These are phyloP conservation scores for Perdita meconis DNA, from an alignment of 2,888 invertebrate genomes.

Conservation along the genomic window DNA sequence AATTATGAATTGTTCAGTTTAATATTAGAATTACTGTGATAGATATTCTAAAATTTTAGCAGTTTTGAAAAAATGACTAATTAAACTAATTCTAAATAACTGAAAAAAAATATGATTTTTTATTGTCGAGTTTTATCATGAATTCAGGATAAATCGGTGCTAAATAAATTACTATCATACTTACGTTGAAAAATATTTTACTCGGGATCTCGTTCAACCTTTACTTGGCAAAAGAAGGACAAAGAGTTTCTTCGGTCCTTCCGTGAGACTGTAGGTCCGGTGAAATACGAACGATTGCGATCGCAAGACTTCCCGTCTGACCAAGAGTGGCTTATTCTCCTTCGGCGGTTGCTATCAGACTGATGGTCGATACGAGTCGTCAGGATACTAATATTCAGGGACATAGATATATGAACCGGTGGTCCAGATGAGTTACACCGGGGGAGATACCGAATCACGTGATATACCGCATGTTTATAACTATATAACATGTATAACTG, in stretches of 20 bases:
- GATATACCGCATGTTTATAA: constrained; percentile 65
- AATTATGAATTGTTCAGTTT: too few species aligned
- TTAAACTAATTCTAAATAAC: too few species aligned
- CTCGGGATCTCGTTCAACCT: not conserved
- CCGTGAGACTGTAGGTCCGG: not conserved
- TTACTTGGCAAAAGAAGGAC: not conserved
- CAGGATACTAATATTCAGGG: constrained; percentile 75
- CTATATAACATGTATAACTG: constrained; percentile 30
- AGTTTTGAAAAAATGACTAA: too few species aligned
- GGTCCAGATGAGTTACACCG: constrained; percentile 54
- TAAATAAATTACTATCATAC: not conserved
- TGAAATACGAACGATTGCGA: not conserved
- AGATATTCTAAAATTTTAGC: too few species aligned
- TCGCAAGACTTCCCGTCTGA: constrained; percentile 5
- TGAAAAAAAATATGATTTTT: too few species aligned
- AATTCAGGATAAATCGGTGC: too few species aligned
- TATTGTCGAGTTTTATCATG: too few species aligned
- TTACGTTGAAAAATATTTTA: not conserved
- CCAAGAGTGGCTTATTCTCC: constrained; percentile 63
- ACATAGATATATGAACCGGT: constrained; percentile 53
- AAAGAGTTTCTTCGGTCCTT: not conserved
- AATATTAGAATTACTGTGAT: too few species aligned
- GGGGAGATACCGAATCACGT: constrained; percentile 66
- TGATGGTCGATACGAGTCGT: constrained; percentile 78
- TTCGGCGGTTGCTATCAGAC: constrained; percentile 77